phyloP scores from a whole-genome alignment of 1,140 invertebrate species.

The Dendrolimus kikuchii region DNA sequence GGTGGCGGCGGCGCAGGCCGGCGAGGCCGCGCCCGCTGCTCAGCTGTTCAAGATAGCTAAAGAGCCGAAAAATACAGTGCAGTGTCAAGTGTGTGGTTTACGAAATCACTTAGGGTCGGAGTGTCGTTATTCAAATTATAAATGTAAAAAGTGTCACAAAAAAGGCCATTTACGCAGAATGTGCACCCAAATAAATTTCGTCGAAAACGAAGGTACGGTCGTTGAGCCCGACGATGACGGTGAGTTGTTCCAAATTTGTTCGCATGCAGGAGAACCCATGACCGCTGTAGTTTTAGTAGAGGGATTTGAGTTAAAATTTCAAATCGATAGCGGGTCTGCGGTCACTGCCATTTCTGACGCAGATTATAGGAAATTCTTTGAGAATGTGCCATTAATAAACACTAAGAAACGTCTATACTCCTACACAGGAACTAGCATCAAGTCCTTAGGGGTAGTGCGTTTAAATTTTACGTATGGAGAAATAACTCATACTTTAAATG shows the following conservation, averaged over 20 bases:
- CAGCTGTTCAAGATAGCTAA: constrained; percentile 6
- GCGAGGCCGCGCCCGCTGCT: neutral
- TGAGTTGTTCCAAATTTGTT: constrained; percentile 11
- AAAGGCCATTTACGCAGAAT: constrained; percentile 9
- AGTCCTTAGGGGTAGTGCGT: constrained; percentile 1
- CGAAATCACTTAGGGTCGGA: constrained; percentile 1
- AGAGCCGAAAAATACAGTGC: neutral
- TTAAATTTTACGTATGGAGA: constrained; percentile 5
- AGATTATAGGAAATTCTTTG: constrained; percentile 4
- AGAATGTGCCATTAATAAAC: constrained; percentile 5
- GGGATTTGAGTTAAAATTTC: constrained; percentile 6
- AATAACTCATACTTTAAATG: neutral
- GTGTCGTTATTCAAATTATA: constrained; percentile 2
- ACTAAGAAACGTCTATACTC: constrained; percentile 7
- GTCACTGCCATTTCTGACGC: constrained; percentile 4
- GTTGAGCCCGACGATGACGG: constrained; percentile 2
- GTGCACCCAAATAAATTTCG: constrained; percentile 7
- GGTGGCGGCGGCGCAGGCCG: neutral
- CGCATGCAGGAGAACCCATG: constrained; percentile 9
- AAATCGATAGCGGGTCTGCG: constrained; percentile 13
- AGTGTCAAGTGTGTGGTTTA: constrained; percentile 7
- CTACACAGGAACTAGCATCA: constrained; percentile 6
- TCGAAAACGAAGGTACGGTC: neutral
- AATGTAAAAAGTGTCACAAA: constrained; percentile 7
- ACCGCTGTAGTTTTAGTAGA: constrained; percentile 4